Evolutionary conservation across 2,113 vertebrate genomes (phyloP).

Genomic region (Zonotrichia leucophrys): DNA sequence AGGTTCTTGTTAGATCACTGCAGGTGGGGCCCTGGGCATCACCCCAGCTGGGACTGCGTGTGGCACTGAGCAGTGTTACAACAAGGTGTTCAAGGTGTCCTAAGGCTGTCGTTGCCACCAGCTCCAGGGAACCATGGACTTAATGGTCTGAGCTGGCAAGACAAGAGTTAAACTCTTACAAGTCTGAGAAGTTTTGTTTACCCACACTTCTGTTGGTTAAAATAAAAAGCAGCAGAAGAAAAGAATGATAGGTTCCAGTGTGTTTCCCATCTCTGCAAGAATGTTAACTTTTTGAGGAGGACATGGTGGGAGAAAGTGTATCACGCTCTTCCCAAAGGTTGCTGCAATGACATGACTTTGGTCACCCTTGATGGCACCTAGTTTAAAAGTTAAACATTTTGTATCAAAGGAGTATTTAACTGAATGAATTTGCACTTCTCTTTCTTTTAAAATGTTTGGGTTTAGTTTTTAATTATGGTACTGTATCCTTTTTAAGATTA

Average conservation of each 20-base stretch:
- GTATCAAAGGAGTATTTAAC: neutral
- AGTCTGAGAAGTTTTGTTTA: neutral
- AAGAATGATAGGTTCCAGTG: neutral
- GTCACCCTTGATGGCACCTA: neutral
- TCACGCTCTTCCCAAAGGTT: neutral
- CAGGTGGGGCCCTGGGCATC: neutral
- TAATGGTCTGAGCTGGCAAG: neutral
- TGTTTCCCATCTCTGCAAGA: neutral
- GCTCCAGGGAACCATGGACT: rapidly evolving
- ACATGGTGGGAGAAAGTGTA: neutral
- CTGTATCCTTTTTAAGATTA: neutral
- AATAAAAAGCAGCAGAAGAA: neutral
- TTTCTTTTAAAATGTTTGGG: neutral
- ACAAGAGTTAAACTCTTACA: neutral
- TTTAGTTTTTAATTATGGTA: neutral
- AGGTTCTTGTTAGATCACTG: neutral
- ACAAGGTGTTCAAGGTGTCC: neutral
- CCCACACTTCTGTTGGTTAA: neutral
- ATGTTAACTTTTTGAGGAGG: neutral
- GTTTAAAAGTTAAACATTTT: neutral
- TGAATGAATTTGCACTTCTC: neutral
- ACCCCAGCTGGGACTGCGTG: neutral
- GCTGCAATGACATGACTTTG: neutral
- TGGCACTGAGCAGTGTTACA: neutral
- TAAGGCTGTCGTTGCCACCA: neutral